Base-by-base conservation (phyloP, 1,140 invertebrate genomes). In the Heliconius hewitsoni region DNA sequence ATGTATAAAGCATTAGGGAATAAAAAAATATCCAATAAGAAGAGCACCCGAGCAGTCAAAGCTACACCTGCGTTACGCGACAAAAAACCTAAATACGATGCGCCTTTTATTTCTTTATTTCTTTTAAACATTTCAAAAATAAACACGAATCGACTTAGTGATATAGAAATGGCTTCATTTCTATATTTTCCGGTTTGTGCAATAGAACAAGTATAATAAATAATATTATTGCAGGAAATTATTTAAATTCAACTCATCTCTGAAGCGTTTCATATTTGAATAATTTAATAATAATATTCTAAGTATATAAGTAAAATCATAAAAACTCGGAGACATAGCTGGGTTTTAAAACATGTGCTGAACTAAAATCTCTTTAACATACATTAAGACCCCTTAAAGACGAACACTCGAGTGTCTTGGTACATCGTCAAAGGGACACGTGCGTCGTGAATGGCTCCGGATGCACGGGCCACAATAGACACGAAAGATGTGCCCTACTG, bases 31-130 rank as follows among this genome's bases (percentile, higher is more conserved):
- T 80, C 80, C 74, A 85, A 87, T 76, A 83, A 83, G 78, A 84
- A 79, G 76, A 77, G 74, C 81, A 84, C 70, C 83, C 84, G 83
- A 84, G 85, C 60, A 79, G 81, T 82, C 81, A 78, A 82, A 81
- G 79, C 83, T 85, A 85, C 91, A 93, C 91, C 90, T 91, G 90
- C 87, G 89, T 89, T 92, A 91, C 90, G 87, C 90, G 84, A 91
- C 86, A 90, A 90, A 90, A 91, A 91, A 86, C 74, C 77, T 83
- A 87, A 91, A 90, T 82, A 87, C 81, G 79, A 82, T 76, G 78
- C 55, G 70, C 57, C 37, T 82, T 77, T 85, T 83, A 82, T 85
- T 82, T 76, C 81, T 81, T 82, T 79, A 82, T 82, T 82, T 82
- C 71, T 81, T 77, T 66, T 72, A 79, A 77, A 78, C 81, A 77